These are phyloP conservation scores for Parochlus steinenii DNA, from an alignment of 2,888 invertebrate species.

Conservation along the genomic window DNA sequence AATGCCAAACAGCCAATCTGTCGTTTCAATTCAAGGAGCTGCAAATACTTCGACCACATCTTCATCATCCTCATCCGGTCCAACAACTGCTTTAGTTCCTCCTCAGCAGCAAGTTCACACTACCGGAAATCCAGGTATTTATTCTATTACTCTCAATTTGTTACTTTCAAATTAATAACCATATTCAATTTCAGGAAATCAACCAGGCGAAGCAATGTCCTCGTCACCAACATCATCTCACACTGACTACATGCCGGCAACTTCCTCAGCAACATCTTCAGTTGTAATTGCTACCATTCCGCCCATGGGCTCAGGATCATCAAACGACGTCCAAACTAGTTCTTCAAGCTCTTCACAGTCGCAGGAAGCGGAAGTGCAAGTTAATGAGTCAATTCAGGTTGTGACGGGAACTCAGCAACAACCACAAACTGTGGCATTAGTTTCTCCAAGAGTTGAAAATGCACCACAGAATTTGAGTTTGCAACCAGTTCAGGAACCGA, in stretches of 20 bases:
- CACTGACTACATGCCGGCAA: conserved; percentile 74
- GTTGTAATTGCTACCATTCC: conserved; percentile 51
- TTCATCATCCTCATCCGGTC: conserved; percentile 25
- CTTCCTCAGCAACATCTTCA: conserved; percentile 43
- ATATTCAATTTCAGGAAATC: conserved; percentile 13
- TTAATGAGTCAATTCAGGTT: conserved; percentile 19
- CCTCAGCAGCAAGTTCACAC: conserved; percentile 45
- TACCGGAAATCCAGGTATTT: conserved; percentile 30
- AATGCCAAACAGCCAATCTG: conserved; percentile 53
- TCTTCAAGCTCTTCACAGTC: conserved; percentile 27
- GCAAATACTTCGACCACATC: conserved; percentile 23
- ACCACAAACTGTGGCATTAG: conserved; percentile 50
- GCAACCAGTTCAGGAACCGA: conserved; percentile 23
- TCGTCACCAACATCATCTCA: conserved; percentile 58
- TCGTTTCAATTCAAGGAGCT: conserved; percentile 21
- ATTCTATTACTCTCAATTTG: conserved; percentile 15
- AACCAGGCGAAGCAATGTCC: conserved; percentile 34
- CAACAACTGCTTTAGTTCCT: conserved; percentile 35
- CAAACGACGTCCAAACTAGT: conserved; percentile 17
- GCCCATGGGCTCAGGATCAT: conserved; percentile 30
- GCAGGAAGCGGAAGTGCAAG: conserved; percentile 30
- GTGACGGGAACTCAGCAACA: conserved; percentile 29
- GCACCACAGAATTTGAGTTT: conserved; percentile 30
- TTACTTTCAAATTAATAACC: conserved; percentile 2
- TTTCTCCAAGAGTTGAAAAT: conserved; percentile 52